A percentile compares a stretch with the other conserved stretches of the same genome.
Conservation (phyloP, 2,113 vertebrate species). For the Vidua macroura region DNA sequence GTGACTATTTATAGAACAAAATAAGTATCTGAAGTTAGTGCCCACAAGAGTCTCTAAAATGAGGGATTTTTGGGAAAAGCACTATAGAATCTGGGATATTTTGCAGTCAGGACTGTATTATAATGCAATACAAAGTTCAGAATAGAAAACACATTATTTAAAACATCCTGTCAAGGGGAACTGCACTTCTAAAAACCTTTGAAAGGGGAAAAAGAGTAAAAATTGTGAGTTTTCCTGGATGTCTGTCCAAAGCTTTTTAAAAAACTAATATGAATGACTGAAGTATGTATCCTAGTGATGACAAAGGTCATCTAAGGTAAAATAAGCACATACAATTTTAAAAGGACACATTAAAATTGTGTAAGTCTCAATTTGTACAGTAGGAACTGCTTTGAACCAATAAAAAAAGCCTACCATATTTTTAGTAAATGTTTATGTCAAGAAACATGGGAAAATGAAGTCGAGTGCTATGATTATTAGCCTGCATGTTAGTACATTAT, state of each 20-base stretch:
- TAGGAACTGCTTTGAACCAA: conserved; percentile 6
- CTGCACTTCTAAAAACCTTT: not conserved
- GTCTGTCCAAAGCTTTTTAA: not conserved
- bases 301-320: not conserved
- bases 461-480: not conserved
- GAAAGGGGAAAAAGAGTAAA: not conserved
- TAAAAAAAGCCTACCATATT: not conserved
- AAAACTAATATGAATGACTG: not conserved
- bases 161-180: not conserved
- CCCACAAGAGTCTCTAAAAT: not conserved
- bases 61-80: not conserved
- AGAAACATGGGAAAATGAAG: not conserved
- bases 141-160: not conserved
- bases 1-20: not conserved
- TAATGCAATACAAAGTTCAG: not conserved
- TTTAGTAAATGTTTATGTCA: not conserved
- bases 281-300: not conserved
- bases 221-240: not conserved
- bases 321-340: conserved; percentile 64
- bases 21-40: not conserved
- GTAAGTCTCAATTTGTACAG: not conserved
- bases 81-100: not conserved
- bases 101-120: not conserved
- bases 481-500: conserved; percentile 5
- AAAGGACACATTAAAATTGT: not conserved